Conservation (phyloP, 2,113 vertebrate genomes). For the Pollimyrus isidori region DNA sequence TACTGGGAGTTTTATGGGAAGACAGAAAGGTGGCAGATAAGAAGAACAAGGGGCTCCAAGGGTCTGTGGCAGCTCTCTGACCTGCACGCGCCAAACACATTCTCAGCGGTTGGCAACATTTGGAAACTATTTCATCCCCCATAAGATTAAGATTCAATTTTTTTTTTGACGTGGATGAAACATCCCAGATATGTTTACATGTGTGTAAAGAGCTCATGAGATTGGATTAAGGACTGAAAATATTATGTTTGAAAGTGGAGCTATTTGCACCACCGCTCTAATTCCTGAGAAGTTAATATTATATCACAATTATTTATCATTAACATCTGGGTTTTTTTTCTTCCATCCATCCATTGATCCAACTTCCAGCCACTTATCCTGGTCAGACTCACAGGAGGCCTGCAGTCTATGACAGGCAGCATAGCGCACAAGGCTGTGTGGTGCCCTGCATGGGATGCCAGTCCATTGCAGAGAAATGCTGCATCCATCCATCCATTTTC, state of each 20-base stretch:
- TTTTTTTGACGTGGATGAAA: background rate
- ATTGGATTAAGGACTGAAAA: background rate
- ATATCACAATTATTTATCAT: background rate
- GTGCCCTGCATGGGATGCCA: background rate
- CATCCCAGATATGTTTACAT: background rate
- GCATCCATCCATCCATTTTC: background rate
- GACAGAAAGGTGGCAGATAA: constrained; percentile 34
- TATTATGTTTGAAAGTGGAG: background rate
- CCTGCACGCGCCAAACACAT: background rate
- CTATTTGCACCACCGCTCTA: background rate
- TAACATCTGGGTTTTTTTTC: background rate
- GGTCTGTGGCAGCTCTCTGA: background rate
- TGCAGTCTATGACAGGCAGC: background rate
- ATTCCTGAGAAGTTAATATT: background rate
- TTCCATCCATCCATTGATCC: background rate
- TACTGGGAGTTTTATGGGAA: constrained; percentile 35
- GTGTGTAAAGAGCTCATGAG: background rate
- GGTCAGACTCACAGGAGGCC: background rate
- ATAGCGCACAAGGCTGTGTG: too few species aligned
- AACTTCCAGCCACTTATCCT: background rate
- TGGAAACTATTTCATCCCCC: background rate
- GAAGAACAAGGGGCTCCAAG: background rate
- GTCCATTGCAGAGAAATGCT: background rate
- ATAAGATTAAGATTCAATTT: background rate
- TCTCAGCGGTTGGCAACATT: background rate